A percentile compares a stretch with the other conserved stretches of the same genome.
Evolutionary conservation across 2,113 vertebrate genomes (phyloP).

Genomic region (Scopus umbretta): DNA sequence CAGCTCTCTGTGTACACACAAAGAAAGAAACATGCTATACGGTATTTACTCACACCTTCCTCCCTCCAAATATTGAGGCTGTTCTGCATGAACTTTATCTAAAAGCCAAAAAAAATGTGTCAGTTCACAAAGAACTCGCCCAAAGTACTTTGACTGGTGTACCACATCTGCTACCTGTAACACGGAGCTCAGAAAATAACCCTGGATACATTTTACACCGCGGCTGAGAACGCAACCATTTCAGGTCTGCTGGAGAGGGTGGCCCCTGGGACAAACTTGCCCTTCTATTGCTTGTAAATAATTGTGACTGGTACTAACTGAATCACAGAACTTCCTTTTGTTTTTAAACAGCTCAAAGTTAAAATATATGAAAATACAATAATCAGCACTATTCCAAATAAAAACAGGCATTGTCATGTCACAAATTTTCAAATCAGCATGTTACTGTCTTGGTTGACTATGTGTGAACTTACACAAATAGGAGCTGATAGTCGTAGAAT

Average conservation of each 20-base stretch:
- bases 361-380: background rate
- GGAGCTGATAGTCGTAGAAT: background rate
- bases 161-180: background rate
- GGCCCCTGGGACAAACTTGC: background rate
- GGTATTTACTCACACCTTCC: background rate
- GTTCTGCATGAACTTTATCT: background rate
- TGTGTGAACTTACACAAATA: background rate
- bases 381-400: background rate
- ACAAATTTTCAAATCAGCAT: background rate
- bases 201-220: background rate
- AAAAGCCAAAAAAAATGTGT: background rate
- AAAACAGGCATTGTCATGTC: background rate
- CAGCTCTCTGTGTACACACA: background rate
- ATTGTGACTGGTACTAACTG: background rate
- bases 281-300: background rate
- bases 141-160: background rate
- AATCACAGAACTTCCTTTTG: background rate
- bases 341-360: background rate
- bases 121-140: background rate
- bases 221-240: background rate
- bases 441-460: background rate
- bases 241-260: background rate
- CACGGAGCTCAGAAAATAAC: background rate
- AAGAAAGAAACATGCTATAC: background rate
- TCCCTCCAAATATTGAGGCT: background rate